Evolutionary conservation across 2,797 vertebrate genomes (phyloP).

Genomic region (Sparus aurata): DNA sequence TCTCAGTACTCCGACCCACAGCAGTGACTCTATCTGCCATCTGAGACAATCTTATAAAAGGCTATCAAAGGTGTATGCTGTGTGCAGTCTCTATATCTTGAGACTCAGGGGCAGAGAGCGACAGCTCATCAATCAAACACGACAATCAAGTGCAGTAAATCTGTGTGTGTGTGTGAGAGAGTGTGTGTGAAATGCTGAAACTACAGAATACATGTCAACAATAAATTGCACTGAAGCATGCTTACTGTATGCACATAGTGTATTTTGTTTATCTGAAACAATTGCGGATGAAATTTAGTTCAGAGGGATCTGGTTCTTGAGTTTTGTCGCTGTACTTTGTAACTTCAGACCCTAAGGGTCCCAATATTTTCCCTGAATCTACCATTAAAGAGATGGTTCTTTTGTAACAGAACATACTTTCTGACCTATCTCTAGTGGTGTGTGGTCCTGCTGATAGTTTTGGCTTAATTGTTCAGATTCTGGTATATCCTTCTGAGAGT

Average conservation of each 20-base stretch:
- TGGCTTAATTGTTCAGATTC: neutral
- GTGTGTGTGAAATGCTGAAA: constrained; percentile 43
- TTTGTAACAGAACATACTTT: constrained; percentile 1
- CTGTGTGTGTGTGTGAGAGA: constrained; percentile 2
- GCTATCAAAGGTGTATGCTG: constrained; percentile 40
- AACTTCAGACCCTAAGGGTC: neutral
- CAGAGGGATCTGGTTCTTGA: constrained; percentile 6
- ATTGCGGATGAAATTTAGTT: neutral
- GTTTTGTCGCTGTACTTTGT: constrained; percentile 4
- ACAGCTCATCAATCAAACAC: constrained; percentile 65
- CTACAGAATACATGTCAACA: constrained; percentile 35
- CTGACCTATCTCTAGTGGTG: neutral
- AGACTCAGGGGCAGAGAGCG: constrained; percentile 48
- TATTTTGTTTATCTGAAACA: constrained; percentile 8
- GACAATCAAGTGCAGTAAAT: constrained; percentile 63
- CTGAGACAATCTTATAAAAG: constrained; percentile 57
- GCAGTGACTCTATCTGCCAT: constrained; percentile 42
- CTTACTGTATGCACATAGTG: constrained; percentile 3
- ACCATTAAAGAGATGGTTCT: neutral
- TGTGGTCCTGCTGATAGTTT: constrained; percentile 1
- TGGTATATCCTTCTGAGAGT: neutral
- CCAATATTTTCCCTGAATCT: neutral
- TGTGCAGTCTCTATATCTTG: constrained; percentile 40
- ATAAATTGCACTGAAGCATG: constrained; percentile 18
- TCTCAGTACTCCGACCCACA: constrained; percentile 11